Conservation (phyloP, 2,113 vertebrate species). For the Bos taurus region DNA sequence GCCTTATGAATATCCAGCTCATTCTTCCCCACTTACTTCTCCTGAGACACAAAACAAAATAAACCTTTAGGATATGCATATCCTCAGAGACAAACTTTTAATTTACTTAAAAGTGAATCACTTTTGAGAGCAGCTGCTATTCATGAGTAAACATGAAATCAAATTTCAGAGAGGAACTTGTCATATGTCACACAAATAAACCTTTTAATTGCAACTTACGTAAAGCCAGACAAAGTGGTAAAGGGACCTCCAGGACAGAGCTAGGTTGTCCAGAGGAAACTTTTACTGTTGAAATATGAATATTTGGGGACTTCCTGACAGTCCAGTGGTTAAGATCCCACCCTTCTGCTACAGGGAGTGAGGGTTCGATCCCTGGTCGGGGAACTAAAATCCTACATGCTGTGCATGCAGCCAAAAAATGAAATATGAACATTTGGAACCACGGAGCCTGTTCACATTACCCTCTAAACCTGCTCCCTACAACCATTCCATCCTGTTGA, state of each 20-base stretch:
- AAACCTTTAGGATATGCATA: conserved; percentile 35
- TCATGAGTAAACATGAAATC: conserved; percentile 17
- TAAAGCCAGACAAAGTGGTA: not conserved
- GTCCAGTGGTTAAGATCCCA: not conserved
- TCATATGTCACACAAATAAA: not conserved
- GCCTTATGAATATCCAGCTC: conserved; percentile 21
- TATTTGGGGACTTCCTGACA: not conserved
- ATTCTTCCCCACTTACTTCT: not conserved
- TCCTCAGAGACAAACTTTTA: conserved; percentile 9
- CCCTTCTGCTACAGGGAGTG: not conserved
- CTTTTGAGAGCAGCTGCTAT: conserved; percentile 28
- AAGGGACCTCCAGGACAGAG: not conserved
- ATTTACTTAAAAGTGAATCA: conserved; percentile 37
- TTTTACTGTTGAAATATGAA: not conserved
- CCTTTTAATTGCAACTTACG: not conserved
- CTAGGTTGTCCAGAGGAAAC: not conserved
- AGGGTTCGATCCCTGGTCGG: not conserved
- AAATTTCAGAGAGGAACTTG: conserved; percentile 13
- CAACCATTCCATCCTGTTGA: not conserved
- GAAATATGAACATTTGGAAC: not conserved
- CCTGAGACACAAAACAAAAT: conserved; percentile 32
- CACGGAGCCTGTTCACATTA: not conserved
- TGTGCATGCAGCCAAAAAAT: not conserved
- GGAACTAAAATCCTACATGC: not conserved
- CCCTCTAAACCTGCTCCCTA: not conserved